phyloP scores from a whole-genome alignment of 2,113 vertebrate species.

The Ictalurus punctatus region DNA sequence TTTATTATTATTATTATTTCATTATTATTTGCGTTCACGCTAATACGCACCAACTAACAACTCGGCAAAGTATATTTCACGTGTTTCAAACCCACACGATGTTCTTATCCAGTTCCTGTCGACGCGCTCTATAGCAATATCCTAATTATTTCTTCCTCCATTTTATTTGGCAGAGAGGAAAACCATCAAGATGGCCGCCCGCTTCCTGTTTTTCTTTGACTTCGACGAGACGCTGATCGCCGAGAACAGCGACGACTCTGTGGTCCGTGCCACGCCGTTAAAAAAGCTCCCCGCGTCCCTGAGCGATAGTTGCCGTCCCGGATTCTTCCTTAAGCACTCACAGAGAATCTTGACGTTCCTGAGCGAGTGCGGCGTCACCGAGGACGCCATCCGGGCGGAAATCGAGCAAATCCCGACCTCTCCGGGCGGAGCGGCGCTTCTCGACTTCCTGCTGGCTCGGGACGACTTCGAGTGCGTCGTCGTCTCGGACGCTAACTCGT shows the following conservation, averaged over 20 bases:
- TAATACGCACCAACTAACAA: too few species aligned
- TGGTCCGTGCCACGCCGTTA: constrained; percentile 75
- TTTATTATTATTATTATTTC: too few species aligned
- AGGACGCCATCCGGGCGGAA: constrained; percentile 69
- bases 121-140: too few species aligned
- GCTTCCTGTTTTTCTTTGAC: constrained; percentile 86
- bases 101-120: too few species aligned
- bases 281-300: constrained; percentile 79
- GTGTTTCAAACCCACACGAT: too few species aligned
- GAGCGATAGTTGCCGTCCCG: constrained; percentile 74
- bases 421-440: constrained; percentile 78
- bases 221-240: constrained; percentile 93
- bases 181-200: constrained; percentile 44
- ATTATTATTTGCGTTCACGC: too few species aligned
- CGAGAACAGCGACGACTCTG: constrained; percentile 86
- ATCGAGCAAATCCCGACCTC: constrained; percentile 81
- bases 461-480: constrained; percentile 84
- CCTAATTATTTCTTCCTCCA: neutral
- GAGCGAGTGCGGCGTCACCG: constrained; percentile 80
- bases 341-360: constrained; percentile 80
- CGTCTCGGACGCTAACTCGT: constrained; percentile 90
- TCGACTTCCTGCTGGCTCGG: constrained; percentile 79
- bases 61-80: too few species aligned
- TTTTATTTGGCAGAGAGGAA: constrained; percentile 13
- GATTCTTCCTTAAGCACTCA: constrained; percentile 87